Evolutionary conservation across 2,113 vertebrate species (phyloP), one percentile per base, ranked within the genome.

Genomic region (Petromus typicus): DNA sequence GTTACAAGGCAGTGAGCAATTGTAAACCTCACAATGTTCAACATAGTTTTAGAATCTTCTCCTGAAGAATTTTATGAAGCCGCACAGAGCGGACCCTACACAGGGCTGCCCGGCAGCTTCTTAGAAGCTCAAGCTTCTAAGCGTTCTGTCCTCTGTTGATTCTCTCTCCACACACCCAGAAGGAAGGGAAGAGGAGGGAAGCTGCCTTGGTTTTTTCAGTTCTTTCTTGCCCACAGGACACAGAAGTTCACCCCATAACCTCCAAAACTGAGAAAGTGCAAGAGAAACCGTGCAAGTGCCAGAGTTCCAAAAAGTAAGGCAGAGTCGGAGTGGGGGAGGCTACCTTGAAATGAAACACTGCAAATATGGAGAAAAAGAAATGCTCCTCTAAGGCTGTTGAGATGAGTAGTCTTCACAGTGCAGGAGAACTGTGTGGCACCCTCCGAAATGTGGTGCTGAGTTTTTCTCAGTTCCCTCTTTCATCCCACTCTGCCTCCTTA

Each of bases 41-140:
- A 30, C 18, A 0, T 13, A 7, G 11, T 14, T 85, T 22, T 64
- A 25, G n/a, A 37, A 59, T 27, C 43, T 40, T 66, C n/a, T 76
- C 57, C 7, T 5, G 43, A 25, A 43, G 57, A 3, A 12, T 17
- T 17, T 2, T 1, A 23, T 10, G 34, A 76, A 37, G 54, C 0
- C 1, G 3, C 10, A 51, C 30, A 37, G 27, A 1, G 13, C 22
- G 30, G 45, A 51, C 73, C 75, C 30, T 30, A 32, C 37, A 3
- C 2, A 7, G 1, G 14, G 25, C 14, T 0, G 11, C 2, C 34
- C 1, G 0, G 2, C 7, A 2, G 1, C 0, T n/a, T n/a, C n/a
- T n/a, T n/a, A 0, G 20, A 3, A 3, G 1, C 30, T n/a, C 0
- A 17, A 22, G 1, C 7, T 8, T 27, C 23, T 23, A 20, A 40